Evolutionary conservation across 2,888 invertebrate genomes (phyloP), one percentile per base, ranked within the genome.

Genomic region (Graphium colonna): DNA sequence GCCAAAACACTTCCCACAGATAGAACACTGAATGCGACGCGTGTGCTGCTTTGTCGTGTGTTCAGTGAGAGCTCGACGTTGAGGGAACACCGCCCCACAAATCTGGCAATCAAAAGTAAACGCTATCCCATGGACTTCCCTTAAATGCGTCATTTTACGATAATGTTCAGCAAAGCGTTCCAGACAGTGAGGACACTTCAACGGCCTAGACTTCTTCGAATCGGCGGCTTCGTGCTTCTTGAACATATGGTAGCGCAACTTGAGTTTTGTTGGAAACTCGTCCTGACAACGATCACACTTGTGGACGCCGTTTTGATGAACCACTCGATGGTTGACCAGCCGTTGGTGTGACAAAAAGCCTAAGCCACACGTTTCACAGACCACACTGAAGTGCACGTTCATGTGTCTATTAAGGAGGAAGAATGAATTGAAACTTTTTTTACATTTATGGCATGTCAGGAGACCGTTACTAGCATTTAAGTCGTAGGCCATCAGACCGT

Each of bases 291-390:
- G 79, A 0, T 81, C 79, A 57, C 89, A 89, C 64, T 74, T 79
- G 63, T 88, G 77, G 0, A 75, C 68, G 0, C 89, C 88, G 48
- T 76, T 80, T 56, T 86, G 82, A 41, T 89, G 88, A 0, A 86
- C 83, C 18, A 82, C 77, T 42, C 73, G 76, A 41, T 89, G 89
- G 55, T 84, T 85, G 5, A 80, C 77, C 1, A 89, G 59, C 0
- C 89, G 71, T 17, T 85, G 85, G 36, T 86, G 78, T 0, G 89
- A 86, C 76, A 86, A 83, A 58, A 89, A 89, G 0, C 89, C 85
- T 4, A 85, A 60, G 0, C 89, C 89, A 53, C 89, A 89, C 0
- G 80, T 86, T 59, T 89, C 89, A 54, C 89, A 89, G 0, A 87
- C 87, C 0, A 88, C 87, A 50, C 69, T 88, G 40, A 77, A 88